A percentile compares a stretch with the other conserved stretches of the same genome.
phyloP scores from a whole-genome alignment of 2,797 vertebrate species.

The Tangara arthus region DNA sequence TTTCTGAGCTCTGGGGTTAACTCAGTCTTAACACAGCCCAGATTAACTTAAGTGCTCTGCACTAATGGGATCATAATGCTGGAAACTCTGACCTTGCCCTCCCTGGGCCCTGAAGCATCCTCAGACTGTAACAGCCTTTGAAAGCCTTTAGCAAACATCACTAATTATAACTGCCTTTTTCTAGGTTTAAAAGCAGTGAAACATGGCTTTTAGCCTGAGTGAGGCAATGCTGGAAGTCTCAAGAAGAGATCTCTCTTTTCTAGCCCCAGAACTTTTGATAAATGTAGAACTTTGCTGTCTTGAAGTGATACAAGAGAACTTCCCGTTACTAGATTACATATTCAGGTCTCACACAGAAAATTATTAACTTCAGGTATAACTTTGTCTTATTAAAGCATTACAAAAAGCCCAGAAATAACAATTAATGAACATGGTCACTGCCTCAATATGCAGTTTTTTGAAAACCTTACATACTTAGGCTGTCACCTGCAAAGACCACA shows the following conservation, averaged over 20 bases:
- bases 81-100: neutral
- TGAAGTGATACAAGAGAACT: neutral
- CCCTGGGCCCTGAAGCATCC: neutral
- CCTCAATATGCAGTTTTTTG: neutral
- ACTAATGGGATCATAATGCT: constrained; percentile 11
- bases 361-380: neutral
- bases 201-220: neutral
- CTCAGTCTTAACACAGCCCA: neutral
- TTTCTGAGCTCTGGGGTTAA: neutral
- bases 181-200: neutral
- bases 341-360: neutral
- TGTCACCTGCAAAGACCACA: neutral
- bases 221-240: neutral
- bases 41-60: neutral
- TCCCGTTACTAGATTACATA: neutral
- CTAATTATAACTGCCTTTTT: neutral
- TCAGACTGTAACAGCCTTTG: neutral
- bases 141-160: neutral
- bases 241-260: neutral
- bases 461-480: neutral
- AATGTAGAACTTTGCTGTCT: neutral
- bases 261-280: neutral
- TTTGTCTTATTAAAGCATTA: neutral
- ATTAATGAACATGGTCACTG: neutral
- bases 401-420: neutral